Evolutionary conservation across 2,113 vertebrate species (phyloP), one percentile per base, ranked within the genome.

Genomic region (Brachyistius frenatus): DNA sequence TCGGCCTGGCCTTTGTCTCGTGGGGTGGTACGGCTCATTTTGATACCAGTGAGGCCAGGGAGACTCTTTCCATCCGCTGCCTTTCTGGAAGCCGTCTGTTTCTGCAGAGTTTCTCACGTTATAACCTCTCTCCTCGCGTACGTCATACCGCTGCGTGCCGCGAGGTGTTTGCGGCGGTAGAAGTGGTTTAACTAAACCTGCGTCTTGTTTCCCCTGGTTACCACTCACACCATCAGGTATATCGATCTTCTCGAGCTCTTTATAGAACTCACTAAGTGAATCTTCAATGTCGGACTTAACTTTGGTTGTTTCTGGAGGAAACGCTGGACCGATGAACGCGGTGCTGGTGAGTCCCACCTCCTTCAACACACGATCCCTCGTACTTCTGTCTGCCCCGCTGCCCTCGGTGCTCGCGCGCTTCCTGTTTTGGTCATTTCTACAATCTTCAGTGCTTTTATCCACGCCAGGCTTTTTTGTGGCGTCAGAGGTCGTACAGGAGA

Each of bases 231-330:
- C 39, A 32, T 90, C 65, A 0, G 33, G 56, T 6, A 78, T 44
- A 32, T 92, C 89, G 2, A 92, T 85, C 56, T 90, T 39, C 62
- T 91, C 87, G 0, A 95, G 89, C 77, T 95, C 94, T 89, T 90
- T 93, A 79, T 95, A 95, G 76, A 95, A 95, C 53, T 93, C 88
- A 31, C 63, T 92, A 62, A 95, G 84, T 2, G 92, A 77, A 46
- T 93, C 80, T 44, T 95, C 93, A 4, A 94, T 57, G 23, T 88
- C 63, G 2, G 57, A 5, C 36, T 85, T 67, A 2, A 33, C n/a
- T 9, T 13, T n/a, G 7, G 11, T 4, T 31, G 50, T 13, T 14
- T 36, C 1, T 4, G 89, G 80, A 55, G 87, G 91, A 72, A 89
- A 88, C 3, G 78, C 41, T 13, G 94, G 93, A 5, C 94, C 94